A percentile compares a stretch with the other conserved stretches of the same genome.
Conservation (phyloP, 2,797 vertebrate genomes). For the Siniperca undulata region DNA sequence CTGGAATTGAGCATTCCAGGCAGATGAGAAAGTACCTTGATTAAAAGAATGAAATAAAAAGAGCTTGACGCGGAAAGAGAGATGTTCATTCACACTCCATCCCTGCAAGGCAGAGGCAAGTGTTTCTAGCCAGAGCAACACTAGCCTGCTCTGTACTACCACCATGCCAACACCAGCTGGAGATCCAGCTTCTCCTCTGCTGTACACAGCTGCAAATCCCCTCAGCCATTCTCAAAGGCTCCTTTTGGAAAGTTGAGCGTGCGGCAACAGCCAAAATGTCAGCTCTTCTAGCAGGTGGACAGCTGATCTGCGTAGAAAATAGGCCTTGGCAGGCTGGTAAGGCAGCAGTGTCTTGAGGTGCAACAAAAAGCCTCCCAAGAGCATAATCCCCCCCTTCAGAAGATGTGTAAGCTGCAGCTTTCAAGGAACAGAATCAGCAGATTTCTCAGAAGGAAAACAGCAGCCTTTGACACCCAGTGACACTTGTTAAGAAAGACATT, state of each 20-base stretch:
- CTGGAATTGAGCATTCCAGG: background rate
- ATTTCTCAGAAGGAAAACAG: constrained; percentile 67
- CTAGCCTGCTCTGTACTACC: constrained; percentile 26
- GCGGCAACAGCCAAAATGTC: constrained; percentile 73
- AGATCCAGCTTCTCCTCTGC: constrained; percentile 48
- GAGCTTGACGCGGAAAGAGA: constrained; percentile 18
- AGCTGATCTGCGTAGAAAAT: constrained; percentile 75
- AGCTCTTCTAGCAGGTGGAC: constrained; percentile 78
- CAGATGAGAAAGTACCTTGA: constrained; percentile 4
- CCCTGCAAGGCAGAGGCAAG: constrained; percentile 41
- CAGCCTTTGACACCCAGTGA: constrained; percentile 51
- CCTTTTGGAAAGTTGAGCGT: constrained; percentile 62
- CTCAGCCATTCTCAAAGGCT: constrained; percentile 56
- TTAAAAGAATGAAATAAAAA: background rate
- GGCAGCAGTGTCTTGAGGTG: constrained; percentile 60
- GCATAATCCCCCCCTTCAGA: constrained; percentile 74
- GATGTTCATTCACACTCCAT: constrained; percentile 17
- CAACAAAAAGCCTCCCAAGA: constrained; percentile 66
- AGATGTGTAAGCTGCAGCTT: constrained; percentile 75
- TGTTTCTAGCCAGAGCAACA: constrained; percentile 46
- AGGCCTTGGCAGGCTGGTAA: constrained; percentile 65
- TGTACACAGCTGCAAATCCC: constrained; percentile 72
- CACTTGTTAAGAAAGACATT: constrained; percentile 47
- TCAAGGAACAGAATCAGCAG: constrained; percentile 68
- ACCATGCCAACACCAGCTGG: constrained; percentile 63